phyloP scores from a whole-genome alignment of 2,113 vertebrate species.

The Tychaedon coryphoeus region DNA sequence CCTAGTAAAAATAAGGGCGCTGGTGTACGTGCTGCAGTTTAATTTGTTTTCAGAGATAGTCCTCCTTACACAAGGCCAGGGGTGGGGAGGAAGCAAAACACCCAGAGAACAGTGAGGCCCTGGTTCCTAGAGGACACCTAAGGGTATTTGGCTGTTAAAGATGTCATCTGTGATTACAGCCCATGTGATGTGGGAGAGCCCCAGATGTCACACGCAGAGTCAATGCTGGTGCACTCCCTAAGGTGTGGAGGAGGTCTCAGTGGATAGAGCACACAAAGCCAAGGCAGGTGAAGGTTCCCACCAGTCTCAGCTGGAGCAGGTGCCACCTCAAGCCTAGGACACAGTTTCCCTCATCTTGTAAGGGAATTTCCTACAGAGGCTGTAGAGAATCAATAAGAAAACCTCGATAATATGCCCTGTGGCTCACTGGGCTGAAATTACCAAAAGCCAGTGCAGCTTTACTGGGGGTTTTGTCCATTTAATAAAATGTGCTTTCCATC shows the following conservation, averaged over 20 bases:
- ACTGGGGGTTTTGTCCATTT: not conserved
- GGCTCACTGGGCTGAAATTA: not conserved
- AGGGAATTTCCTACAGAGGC: not conserved
- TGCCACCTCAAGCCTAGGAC: not conserved
- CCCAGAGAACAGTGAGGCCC: not conserved
- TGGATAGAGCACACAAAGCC: not conserved
- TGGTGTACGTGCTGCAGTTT: rapidly evolving
- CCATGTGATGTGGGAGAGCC: not conserved
- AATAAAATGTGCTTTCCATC: slow-evolving; percentile 47
- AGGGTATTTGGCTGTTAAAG: not conserved
- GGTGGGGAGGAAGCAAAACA: not conserved
- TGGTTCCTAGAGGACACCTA: not conserved
- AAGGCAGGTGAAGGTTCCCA: not conserved
- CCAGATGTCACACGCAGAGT: not conserved
- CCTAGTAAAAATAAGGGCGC: not conserved
- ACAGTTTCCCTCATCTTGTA: not conserved
- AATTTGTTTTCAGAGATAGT: not conserved
- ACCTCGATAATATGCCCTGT: not conserved
- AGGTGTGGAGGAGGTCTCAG: rapidly evolving
- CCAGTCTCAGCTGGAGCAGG: not conserved
- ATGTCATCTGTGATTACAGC: not conserved
- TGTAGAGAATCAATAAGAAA: not conserved
- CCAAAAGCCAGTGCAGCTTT: slow-evolving; percentile 1
- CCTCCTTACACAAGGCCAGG: not conserved
- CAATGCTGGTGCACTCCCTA: rapidly evolving